A percentile compares a stretch with the other conserved stretches of the same genome.
phyloP scores from a whole-genome alignment of 2,113 vertebrate species.

The Hymenochirus boettgeri region DNA sequence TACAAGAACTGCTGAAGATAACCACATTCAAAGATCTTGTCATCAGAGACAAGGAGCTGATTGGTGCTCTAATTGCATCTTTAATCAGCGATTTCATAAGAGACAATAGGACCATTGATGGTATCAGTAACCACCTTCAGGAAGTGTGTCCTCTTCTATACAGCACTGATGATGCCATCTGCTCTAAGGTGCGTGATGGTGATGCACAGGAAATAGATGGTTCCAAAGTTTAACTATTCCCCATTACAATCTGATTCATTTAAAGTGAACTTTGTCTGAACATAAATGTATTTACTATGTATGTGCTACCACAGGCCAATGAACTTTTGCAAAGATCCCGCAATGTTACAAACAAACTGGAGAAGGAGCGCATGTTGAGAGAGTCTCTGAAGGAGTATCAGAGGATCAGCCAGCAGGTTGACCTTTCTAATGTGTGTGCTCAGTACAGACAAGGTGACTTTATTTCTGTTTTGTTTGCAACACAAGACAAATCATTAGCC shows the following conservation, averaged over 20 bases:
- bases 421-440: conserved; percentile 83
- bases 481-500: too few relatives aligned
- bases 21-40: conserved; percentile 90
- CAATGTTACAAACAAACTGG: conserved; percentile 83
- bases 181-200: conserved; percentile 88
- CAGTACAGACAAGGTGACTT: conserved; percentile 89
- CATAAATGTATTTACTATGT: conserved; percentile 1
- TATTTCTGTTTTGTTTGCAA: too few relatives aligned
- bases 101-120: conserved; percentile 90
- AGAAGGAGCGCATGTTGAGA: conserved; percentile 83
- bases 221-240: too few relatives aligned
- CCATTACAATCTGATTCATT: too few relatives aligned
- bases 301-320: conserved; percentile 91
- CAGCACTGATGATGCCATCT: conserved; percentile 88
- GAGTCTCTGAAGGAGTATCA: conserved; percentile 91
- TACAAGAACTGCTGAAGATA: conserved; percentile 88
- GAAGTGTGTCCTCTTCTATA: conserved; percentile 91
- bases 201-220: too few relatives aligned
- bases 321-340: conserved; percentile 89
- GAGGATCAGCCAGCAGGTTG: conserved; percentile 90
- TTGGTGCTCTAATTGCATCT: conserved; percentile 86
- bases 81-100: conserved; percentile 95
- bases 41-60: conserved; percentile 85
- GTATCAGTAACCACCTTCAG: conserved; percentile 84
- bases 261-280: too few relatives aligned